These are phyloP conservation scores for Henricia sp. DNA, from an alignment of 53 echinoderm and acorn worm species.

Conservation along the genomic window DNA sequence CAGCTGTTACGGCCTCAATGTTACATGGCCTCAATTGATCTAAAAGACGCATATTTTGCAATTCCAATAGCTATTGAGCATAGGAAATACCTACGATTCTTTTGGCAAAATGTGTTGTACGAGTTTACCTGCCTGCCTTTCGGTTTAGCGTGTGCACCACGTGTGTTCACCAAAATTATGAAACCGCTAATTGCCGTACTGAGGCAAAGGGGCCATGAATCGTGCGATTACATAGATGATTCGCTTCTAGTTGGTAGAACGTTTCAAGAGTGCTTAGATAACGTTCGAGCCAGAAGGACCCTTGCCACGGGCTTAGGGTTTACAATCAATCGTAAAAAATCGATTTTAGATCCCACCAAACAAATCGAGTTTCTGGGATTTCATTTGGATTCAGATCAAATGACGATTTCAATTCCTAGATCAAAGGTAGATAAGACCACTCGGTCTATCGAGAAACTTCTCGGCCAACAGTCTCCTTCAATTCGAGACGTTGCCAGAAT, in stretches of 20 bases:
- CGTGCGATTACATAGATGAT: background rate
- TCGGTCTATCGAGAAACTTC: background rate
- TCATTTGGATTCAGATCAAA: background rate
- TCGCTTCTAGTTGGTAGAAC: too few species aligned
- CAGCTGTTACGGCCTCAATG: background rate
- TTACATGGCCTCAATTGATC: conserved; percentile 12
- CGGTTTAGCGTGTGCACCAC: conserved; percentile 54
- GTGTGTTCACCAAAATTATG: conserved; percentile 21
- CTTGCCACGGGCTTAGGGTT: background rate
- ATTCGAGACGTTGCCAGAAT: background rate
- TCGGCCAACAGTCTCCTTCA: background rate
- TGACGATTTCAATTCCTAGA: background rate
- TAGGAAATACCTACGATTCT: too few species aligned
- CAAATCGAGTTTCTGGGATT: background rate
- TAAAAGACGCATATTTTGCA: conserved; percentile 11
- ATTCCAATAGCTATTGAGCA: background rate
- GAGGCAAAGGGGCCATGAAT: background rate
- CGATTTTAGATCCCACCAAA: background rate
- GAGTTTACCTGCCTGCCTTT: conserved; percentile 50
- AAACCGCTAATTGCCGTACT: background rate
- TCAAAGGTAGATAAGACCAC: background rate
- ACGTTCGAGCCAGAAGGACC: conserved; percentile 16
- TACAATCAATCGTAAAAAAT: background rate
- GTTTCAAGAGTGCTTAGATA: background rate
- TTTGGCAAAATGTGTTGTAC: conserved; percentile 47